phyloP scores from a whole-genome alignment of 1,140 invertebrate genomes.

The Lineus longissimus region DNA sequence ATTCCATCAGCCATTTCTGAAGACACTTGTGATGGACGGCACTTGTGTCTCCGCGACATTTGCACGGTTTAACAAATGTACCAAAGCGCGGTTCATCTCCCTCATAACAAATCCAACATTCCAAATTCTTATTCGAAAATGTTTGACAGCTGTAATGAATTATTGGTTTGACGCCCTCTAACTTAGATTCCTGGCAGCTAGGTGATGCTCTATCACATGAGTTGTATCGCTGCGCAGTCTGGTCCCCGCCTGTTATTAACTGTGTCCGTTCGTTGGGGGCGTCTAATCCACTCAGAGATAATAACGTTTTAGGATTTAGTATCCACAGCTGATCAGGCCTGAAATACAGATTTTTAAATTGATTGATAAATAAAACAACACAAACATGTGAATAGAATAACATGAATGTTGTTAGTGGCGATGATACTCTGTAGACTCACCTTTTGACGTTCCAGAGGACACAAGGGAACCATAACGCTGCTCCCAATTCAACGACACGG shows the following conservation, averaged over 20 bases:
- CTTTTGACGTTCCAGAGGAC: slow-evolving; percentile 92
- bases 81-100: slow-evolving; percentile 69
- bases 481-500: slow-evolving; percentile 86
- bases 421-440: no score
- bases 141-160: background rate
- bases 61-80: slow-evolving; percentile 82
- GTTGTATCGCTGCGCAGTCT: background rate
- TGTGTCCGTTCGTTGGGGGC: background rate
- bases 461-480: slow-evolving; percentile 90
- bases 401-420: no score
- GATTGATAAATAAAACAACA: no score
- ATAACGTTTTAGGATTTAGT: slow-evolving; percentile 81
- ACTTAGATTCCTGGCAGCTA: background rate
- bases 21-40: slow-evolving; percentile 89
- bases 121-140: slow-evolving; percentile 42
- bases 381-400: no score
- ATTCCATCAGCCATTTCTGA: slow-evolving; percentile 76
- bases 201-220: background rate
- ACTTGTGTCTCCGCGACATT: slow-evolving; percentile 84
- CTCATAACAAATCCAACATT: slow-evolving; percentile 95
- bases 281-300: background rate
- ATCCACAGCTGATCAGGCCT: slow-evolving; percentile 89
- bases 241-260: background rate
- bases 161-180: background rate
- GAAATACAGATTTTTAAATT: slow-evolving; percentile 4